These are phyloP conservation scores for Heliconius congener DNA, from an alignment of 1,140 invertebrate species.

Conservation along the genomic window DNA sequence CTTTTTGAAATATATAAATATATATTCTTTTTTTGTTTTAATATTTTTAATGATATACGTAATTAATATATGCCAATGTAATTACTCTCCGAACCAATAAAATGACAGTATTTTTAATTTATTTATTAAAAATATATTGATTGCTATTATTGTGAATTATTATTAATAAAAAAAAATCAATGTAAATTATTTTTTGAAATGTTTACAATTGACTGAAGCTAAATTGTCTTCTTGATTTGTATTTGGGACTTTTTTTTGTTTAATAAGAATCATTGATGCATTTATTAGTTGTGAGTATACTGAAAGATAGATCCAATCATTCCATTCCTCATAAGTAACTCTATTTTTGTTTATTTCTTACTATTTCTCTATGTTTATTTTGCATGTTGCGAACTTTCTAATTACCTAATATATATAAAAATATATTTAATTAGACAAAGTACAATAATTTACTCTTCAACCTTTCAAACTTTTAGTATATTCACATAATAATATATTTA, in stretches of 20 bases:
- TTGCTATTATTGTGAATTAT: slow-evolving; percentile 65
- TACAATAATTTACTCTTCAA: no score
- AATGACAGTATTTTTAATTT: slow-evolving; percentile 77
- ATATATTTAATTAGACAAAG: slow-evolving; percentile 54
- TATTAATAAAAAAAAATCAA: slow-evolving; percentile 57
- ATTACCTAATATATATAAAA: slow-evolving; percentile 53
- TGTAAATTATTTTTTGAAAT: slow-evolving; percentile 68
- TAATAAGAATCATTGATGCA: slow-evolving; percentile 67
- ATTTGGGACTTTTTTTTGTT: slow-evolving; percentile 58
- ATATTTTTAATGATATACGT: slow-evolving; percentile 41
- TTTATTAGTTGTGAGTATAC: slow-evolving; percentile 75
- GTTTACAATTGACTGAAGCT: slow-evolving; percentile 74
- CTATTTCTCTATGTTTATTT: slow-evolving; percentile 74
- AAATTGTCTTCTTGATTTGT: slow-evolving; percentile 68
- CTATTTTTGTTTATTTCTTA: slow-evolving; percentile 56
- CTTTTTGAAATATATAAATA: slow-evolving; percentile 61
- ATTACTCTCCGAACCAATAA: slow-evolving; percentile 59
- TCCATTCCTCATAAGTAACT: slow-evolving; percentile 74
- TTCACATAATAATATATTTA: slow-evolving; percentile 59
- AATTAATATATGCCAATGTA: slow-evolving; percentile 16
- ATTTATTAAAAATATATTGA: slow-evolving; percentile 66
- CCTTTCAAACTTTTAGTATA: slow-evolving; percentile 72
- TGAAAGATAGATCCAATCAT: slow-evolving; percentile 76
- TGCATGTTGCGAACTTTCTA: slow-evolving; percentile 59
- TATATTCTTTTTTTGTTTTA: slow-evolving; percentile 37